Conservation (phyloP, 2,888 invertebrate genomes). For the Andricus quercusramuli region DNA sequence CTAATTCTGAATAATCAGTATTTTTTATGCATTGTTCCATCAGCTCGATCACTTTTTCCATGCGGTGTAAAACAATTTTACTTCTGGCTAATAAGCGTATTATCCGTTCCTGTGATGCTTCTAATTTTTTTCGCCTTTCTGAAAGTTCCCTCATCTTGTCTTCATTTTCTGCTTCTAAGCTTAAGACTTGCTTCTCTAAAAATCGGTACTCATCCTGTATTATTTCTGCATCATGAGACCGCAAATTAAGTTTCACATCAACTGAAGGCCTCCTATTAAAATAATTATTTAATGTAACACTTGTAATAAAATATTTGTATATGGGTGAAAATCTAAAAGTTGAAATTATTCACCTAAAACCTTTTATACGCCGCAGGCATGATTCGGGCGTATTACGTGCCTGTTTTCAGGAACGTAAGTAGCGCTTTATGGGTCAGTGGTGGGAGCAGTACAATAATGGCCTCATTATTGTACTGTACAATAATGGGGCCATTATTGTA, state of each 20-base stretch:
- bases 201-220: slow-evolving; percentile 62
- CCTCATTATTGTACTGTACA: too few species aligned
- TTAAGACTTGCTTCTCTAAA: slow-evolving; percentile 58
- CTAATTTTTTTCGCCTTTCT: slow-evolving; percentile 55
- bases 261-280: slow-evolving; percentile 71
- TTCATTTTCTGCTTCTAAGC: slow-evolving; percentile 66
- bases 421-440: too few species aligned
- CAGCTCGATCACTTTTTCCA: neutral
- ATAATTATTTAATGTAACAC: slow-evolving; percentile 41
- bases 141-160: slow-evolving; percentile 59
- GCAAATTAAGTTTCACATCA: slow-evolving; percentile 64
- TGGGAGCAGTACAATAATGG: too few species aligned
- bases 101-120: neutral
- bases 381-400: too few species aligned
- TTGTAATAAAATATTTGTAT: neutral
- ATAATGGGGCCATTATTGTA: too few species aligned
- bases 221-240: slow-evolving; percentile 64
- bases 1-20: neutral
- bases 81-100: neutral
- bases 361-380: too few species aligned
- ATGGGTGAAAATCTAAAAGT: too few species aligned
- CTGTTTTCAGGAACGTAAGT: too few species aligned
- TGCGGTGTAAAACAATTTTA: slow-evolving; percentile 8
- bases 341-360: too few species aligned
- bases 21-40: slow-evolving; percentile 8